Conservation (phyloP, 2,113 vertebrate genomes). For the Gallinago undulata region DNA sequence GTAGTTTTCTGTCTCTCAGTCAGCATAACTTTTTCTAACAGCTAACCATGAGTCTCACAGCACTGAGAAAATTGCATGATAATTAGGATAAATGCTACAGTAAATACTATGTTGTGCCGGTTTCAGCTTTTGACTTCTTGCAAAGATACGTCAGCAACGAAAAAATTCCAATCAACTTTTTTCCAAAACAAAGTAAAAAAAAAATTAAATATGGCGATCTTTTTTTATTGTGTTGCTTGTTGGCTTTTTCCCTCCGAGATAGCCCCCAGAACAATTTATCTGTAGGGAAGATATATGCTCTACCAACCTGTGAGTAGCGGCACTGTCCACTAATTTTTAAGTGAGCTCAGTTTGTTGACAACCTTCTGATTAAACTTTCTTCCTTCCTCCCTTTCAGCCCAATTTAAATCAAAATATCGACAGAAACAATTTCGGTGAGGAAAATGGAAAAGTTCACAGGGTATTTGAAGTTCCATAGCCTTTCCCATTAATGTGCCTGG, state of each 20-base stretch:
- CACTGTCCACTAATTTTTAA: constrained; percentile 43
- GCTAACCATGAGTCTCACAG: background rate
- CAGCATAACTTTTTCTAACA: background rate
- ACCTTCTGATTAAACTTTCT: constrained; percentile 57
- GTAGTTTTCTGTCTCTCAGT: background rate
- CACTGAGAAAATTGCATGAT: background rate
- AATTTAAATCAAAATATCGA: constrained; percentile 64
- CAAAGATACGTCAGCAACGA: background rate
- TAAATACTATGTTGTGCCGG: background rate
- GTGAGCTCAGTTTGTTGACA: constrained; percentile 43
- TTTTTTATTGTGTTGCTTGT: background rate
- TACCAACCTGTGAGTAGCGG: background rate
- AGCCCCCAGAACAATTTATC: background rate
- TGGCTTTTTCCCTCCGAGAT: background rate
- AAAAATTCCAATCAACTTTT: background rate
- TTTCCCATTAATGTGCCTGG: background rate
- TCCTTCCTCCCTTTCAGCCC: constrained; percentile 36
- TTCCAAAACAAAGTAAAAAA: background rate
- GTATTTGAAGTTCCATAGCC: background rate
- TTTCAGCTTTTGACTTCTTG: background rate
- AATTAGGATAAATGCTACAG: background rate
- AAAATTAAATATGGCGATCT: background rate
- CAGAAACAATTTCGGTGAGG: constrained; percentile 66
- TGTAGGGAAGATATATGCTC: background rate
- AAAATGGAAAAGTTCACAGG: constrained; percentile 57